Conservation (phyloP, 1,140 invertebrate species). For the Sweltsa coloradensis region DNA sequence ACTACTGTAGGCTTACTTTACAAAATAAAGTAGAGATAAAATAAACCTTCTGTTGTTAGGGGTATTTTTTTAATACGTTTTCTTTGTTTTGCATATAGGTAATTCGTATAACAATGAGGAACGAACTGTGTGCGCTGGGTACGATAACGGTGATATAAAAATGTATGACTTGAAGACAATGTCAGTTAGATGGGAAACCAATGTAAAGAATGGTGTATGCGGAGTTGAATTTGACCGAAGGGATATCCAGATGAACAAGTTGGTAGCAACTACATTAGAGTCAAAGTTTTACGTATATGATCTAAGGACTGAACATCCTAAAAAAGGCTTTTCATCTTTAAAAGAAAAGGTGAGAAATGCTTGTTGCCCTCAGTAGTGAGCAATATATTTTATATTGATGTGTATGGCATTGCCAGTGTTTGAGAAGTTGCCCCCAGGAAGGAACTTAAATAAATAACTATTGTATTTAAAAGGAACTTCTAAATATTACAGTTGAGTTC, state of each 20-base stretch:
- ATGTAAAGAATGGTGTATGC: conserved; percentile 88
- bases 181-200: conserved; percentile 78
- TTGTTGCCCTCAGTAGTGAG: no score
- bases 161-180: conserved; percentile 85
- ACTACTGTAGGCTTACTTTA: background rate
- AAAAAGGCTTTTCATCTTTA: conserved; percentile 71
- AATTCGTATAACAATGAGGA: conserved; percentile 80
- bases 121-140: conserved; percentile 75
- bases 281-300: conserved; percentile 86
- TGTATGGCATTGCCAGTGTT: no score
- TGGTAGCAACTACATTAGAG: conserved; percentile 86
- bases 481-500: no score
- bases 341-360: conserved; percentile 61
- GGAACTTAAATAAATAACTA: no score
- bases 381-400: no score
- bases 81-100: conserved; percentile 28
- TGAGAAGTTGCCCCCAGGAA: no score
- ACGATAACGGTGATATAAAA: conserved; percentile 95
- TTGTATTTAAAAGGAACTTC: no score
- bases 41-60: background rate
- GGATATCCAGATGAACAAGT: conserved; percentile 92
- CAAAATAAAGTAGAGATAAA: background rate
- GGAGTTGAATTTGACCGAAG: conserved; percentile 84
- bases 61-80: background rate
- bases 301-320: conserved; percentile 72